Evolutionary conservation across 2,113 vertebrate species (phyloP), one percentile per base, ranked within the genome.

Genomic region (Danionella cerebrum): DNA sequence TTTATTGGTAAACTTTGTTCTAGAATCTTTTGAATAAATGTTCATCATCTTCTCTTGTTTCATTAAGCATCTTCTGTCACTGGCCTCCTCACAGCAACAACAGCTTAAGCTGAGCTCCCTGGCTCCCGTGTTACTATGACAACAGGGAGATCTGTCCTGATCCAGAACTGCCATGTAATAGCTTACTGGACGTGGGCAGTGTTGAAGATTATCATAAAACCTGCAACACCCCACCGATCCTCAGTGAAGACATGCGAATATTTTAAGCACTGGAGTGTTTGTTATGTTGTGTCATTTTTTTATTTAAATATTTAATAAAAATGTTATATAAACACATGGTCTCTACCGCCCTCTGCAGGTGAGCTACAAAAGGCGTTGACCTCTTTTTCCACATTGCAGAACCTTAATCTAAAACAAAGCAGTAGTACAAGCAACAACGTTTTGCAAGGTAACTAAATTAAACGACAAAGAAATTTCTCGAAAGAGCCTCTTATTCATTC

Each of bases 381-480:
- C 85, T 83, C 74, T 50, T 86, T 85, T 63, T 33, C 79, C 21
- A 18, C 35, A 54, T 82, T 87, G 81, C 62, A 85, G 87, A 89
- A 89, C 36, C 68, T 87, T 86, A 81, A 69, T 14, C 50, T 11
- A 22, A 45, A 2, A 35, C 60, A 48, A 12, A 35, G 29, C 29
- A 14, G 7, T n/a, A 63, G 47, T 21, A 12, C 11, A 48, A 36
- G 21, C 14, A 11, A 36, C 25, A 60, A 45, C 58, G 21, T 69
- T 78, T 84, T 55, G 71, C 53, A 55, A 29, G 55, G 35, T 39
- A 47, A 72, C 86, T 83, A 81, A 65, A 47, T 79, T n/a, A n/a
- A n/a, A n/a, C n/a, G n/a, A n/a, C n/a, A 82, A 80, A 80, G 54
- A 33, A 24, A 42, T 55, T 44, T 29, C 55, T 42, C 60, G 38